These are phyloP conservation scores for Euwallacea fornicatus DNA, from an alignment of 1,140 invertebrate species.

Conservation along the genomic window DNA sequence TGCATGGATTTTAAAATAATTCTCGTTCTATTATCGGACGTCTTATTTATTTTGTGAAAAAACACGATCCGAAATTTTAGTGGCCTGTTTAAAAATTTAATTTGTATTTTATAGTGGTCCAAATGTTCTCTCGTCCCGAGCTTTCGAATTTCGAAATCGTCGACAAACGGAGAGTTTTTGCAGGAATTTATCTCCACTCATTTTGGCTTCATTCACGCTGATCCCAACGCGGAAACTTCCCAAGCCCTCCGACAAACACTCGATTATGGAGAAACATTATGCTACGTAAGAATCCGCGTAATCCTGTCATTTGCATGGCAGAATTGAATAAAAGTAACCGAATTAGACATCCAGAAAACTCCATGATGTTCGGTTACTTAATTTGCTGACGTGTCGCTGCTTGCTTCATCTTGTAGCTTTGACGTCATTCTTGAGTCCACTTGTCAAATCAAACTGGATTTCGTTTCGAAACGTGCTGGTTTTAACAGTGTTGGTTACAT, in stretches of 20 bases:
- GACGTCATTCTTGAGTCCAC: conserved; percentile 34
- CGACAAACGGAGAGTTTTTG: conserved; percentile 28
- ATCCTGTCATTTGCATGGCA: too few species aligned
- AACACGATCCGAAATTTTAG: conserved; percentile 30
- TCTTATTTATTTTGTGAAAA: conserved; percentile 35
- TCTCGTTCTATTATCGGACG: conserved; percentile 29
- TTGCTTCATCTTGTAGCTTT: conserved; percentile 22
- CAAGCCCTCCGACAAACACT: too few species aligned
- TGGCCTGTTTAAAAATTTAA: conserved; percentile 32
- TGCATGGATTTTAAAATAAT: conserved; percentile 24
- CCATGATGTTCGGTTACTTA: background rate
- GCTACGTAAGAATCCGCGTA: too few species aligned
- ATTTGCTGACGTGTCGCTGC: conserved; percentile 2
- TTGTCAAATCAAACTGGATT: conserved; percentile 26
- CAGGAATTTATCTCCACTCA: background rate
- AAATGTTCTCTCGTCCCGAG: conserved; percentile 22
- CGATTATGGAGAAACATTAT: too few species aligned
- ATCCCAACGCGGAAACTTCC: too few species aligned
- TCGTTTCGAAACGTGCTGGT: conserved; percentile 12
- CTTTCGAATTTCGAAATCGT: conserved; percentile 23
- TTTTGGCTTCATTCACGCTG: too few species aligned
- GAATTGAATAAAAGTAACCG: too few species aligned
- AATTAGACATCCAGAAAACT: conserved; percentile 5
- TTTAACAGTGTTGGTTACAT: conserved; percentile 1
- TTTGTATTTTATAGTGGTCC: conserved; percentile 33